Evolutionary conservation across 2,797 vertebrate species (phyloP).

Genomic region (Brachymystax lenok): DNA sequence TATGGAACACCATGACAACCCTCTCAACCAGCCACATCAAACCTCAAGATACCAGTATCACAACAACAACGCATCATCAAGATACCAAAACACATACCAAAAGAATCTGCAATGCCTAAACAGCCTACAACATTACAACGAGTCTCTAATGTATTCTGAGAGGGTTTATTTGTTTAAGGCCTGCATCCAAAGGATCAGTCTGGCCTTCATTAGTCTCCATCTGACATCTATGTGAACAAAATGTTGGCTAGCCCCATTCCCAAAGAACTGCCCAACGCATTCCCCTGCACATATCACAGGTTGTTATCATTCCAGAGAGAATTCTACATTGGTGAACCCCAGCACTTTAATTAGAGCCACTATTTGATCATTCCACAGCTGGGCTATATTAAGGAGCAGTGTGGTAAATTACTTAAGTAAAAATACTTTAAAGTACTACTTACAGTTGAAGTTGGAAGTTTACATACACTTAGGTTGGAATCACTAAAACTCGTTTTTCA

Average conservation of each 20-base stretch:
- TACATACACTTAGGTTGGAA: too few species aligned
- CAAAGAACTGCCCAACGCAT: conserved; percentile 60
- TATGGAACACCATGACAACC: conserved; percentile 32
- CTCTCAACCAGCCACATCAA: conserved; percentile 45
- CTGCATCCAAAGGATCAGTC: conserved; percentile 67
- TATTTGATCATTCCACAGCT: conserved; percentile 73
- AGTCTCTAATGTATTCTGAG: conserved; percentile 62
- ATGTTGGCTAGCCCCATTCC: conserved; percentile 60
- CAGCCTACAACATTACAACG: conserved; percentile 13
- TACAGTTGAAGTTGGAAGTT: too few species aligned
- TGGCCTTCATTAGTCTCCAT: conserved; percentile 74
- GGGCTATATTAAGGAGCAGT: conserved; percentile 46
- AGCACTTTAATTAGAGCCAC: conserved; percentile 70
- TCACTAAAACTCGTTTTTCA: too few species aligned
- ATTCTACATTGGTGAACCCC: conserved; percentile 65
- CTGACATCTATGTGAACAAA: conserved; percentile 73
- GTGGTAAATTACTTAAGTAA: too few species aligned
- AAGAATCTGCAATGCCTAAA: not conserved
- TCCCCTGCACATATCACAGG: conserved; percentile 71
- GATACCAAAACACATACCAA: not conserved
- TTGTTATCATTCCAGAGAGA: conserved; percentile 72
- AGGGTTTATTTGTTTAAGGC: conserved; percentile 65
- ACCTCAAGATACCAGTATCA: conserved; percentile 37
- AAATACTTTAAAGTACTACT: too few species aligned
- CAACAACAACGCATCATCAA: too few species aligned